These are phyloP conservation scores for Triplophysa bombifrons DNA, from an alignment of 2,797 vertebrate species.

Conservation along the genomic window DNA sequence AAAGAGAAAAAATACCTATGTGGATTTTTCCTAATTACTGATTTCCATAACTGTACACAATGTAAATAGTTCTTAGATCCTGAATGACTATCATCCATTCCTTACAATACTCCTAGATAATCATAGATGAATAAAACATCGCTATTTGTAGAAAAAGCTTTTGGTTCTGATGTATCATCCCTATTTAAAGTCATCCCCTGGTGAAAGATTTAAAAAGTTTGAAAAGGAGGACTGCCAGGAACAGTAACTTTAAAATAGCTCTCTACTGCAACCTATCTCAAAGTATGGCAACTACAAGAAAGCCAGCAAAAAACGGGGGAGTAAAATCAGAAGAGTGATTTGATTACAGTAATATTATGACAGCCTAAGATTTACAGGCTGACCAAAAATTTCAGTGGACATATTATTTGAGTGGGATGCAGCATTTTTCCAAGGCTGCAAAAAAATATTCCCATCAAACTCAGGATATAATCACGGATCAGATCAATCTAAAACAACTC, in stretches of 20 bases:
- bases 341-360: constrained; percentile 31
- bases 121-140: constrained; percentile 21
- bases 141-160: constrained; percentile 47
- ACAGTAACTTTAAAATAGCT: constrained; percentile 56
- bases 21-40: not conserved
- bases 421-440: not conserved
- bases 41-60: not conserved
- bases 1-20: not conserved
- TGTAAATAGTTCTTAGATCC: constrained; percentile 2
- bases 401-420: not conserved
- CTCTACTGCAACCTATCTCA: constrained; percentile 71
- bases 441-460: not conserved
- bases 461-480: constrained; percentile 23
- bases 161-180: constrained; percentile 25
- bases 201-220: constrained; percentile 43
- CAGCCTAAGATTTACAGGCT: constrained; percentile 31
- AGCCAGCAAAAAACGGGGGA: not conserved
- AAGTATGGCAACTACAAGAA: constrained; percentile 31
- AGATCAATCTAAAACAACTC: constrained; percentile 26
- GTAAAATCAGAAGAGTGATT: constrained; percentile 5
- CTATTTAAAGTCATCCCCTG: constrained; percentile 48
- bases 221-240: constrained; percentile 27
- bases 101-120: constrained; percentile 8
- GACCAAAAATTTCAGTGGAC: not conserved
- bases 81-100: not conserved